Evolutionary conservation across 2,113 vertebrate genomes (phyloP).

Genomic region (Sclerurus mexicanus): DNA sequence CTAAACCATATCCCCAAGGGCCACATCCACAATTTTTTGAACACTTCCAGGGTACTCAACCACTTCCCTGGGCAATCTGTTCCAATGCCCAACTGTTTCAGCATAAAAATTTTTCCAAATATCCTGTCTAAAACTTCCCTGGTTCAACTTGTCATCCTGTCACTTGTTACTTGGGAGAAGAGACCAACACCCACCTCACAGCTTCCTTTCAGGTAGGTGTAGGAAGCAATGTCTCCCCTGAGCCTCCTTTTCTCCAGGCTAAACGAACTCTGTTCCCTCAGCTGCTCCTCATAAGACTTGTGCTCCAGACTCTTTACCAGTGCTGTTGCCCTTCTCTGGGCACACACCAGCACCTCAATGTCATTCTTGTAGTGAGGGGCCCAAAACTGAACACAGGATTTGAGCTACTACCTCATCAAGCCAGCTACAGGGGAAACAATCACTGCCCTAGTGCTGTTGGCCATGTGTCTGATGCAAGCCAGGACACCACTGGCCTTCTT

Average conservation of each 20-base stretch:
- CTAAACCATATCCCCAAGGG: too few species aligned
- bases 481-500: not conserved
- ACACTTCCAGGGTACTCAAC: too few species aligned
- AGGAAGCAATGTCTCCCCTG: too few species aligned
- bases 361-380: not conserved
- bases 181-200: not conserved
- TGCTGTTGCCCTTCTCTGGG: not conserved
- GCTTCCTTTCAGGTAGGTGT: accelerated
- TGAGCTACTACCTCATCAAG: too few species aligned
- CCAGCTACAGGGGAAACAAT: not conserved
- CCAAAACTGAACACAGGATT: not conserved
- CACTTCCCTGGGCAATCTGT: too few species aligned
- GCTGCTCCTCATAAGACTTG: not conserved
- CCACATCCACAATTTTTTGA: too few species aligned
- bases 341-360: accelerated
- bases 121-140: too few species aligned
- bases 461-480: not conserved
- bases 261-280: not conserved
- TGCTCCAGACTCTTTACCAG: not conserved
- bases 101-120: too few species aligned
- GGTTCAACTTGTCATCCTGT: too few species aligned
- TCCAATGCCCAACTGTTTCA: too few species aligned
- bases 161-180: too few species aligned
- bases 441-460: not conserved
- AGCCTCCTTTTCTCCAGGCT: not conserved